A percentile compares a stretch with the other conserved stretches of the same genome.
Evolutionary conservation across 1,140 invertebrate species (phyloP).

Genomic region (Idris sp.): DNA sequence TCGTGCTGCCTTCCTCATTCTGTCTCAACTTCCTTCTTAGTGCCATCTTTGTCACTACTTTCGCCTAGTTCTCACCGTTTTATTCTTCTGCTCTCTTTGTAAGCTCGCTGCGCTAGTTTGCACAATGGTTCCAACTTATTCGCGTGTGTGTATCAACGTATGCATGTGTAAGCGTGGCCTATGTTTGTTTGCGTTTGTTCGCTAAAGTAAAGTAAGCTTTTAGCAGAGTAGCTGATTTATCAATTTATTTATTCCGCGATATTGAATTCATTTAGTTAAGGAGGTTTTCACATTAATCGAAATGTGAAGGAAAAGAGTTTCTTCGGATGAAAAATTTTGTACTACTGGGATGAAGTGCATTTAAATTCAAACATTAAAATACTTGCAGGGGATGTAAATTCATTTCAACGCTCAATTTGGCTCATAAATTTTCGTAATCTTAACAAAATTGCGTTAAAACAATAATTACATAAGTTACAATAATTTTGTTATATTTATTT

Average conservation of each 20-base stretch:
- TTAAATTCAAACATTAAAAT: no score
- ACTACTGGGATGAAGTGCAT: not conserved
- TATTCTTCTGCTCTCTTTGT: slow-evolving; percentile 60
- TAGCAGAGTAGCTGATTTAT: slow-evolving; percentile 79
- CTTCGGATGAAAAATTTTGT: slow-evolving; percentile 24
- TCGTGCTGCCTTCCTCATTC: slow-evolving; percentile 30
- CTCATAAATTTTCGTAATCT: no score
- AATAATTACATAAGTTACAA: no score
- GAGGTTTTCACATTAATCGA: no score
- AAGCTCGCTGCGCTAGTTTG: slow-evolving; percentile 56
- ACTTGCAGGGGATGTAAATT: no score
- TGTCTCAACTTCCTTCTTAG: slow-evolving; percentile 31
- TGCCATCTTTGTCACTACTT: slow-evolving; percentile 47
- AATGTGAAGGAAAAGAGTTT: slow-evolving; percentile 44
- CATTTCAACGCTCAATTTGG: no score
- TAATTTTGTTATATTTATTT: no score
- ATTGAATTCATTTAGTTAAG: slow-evolving; percentile 79
- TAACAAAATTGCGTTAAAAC: no score
- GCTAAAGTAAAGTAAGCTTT: slow-evolving; percentile 78
- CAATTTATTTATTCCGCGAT: slow-evolving; percentile 79
- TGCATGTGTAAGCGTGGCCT: slow-evolving; percentile 48
- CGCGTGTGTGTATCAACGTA: slow-evolving; percentile 22
- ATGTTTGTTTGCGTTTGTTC: slow-evolving; percentile 74
- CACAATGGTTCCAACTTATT: slow-evolving; percentile 51
- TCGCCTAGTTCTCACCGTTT: slow-evolving; percentile 50